Evolutionary conservation across 2,113 vertebrate species (phyloP), one percentile per base, ranked within the genome.

Genomic region (Thunnus maccoyii): DNA sequence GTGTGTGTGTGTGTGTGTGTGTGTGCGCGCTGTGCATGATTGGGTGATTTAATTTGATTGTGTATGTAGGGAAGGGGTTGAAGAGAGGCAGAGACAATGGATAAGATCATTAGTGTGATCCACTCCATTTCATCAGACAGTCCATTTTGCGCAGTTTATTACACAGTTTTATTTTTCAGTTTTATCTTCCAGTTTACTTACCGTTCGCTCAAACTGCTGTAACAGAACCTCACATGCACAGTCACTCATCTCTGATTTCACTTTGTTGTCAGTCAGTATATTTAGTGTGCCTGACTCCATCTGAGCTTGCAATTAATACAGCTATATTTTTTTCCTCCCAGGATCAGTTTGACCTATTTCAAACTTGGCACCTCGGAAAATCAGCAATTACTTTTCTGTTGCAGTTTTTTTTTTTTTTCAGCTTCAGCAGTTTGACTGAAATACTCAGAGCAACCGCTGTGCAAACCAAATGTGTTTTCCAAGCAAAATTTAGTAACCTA

Each of bases 21-120:
- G 44, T 56, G 77, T 70, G 83, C 44, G 17, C 76, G 80, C 62
- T 57, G 67, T 76, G 84, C 83, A 74, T 86, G 89, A 91, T 83
- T 87, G 83, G 70, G 76, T 87, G 90, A 88, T 86, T 88, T 78
- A 22, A 78, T 89, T 58, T 86, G 80, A 88, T 82, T 85, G 70
- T 77, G 27, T 27, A 58, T 65, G 67, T 10, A 47, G 2, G 32
- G 22, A 16, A 9, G 14, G 15, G 50, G 18, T 8, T 58, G 57
- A 66, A 18, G 36, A 65, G 79, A 74, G 61, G 71, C 44, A 16
- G 51, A 85, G 72, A 82, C 81, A 75, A 83, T 80, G 79, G 67
- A 50, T 82, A 50, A 44, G 65, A 81, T 86, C 84, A 89, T 88
- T 80, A 84, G 50, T 44, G 44, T 46, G 79, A 88, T 77, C 6